Base-by-base conservation (phyloP, 1,140 invertebrate genomes). In the Ostrea denselamellosa region DNA sequence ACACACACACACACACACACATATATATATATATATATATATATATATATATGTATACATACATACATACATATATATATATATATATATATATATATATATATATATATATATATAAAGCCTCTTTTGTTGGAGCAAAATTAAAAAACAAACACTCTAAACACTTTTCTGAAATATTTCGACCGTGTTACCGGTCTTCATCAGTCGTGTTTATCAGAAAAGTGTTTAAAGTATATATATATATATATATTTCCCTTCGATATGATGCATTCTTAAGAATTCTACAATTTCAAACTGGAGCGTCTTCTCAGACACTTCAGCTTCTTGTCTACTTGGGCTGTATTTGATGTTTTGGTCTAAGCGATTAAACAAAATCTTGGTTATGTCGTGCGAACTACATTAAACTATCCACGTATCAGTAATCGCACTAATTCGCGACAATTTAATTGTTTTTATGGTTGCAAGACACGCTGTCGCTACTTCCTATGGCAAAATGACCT, bases 401-500 rank as follows among this genome's bases (percentile, higher is more conserved):
- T 77, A 77, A 77, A 77, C 25, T 77, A 77, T 77, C 28, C 34
- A 77, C 68, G 25, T 77, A 77, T 77, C 68, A 77, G 28, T 77
- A 34, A 77, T 77, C 68, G 14, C 68, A 77, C 68, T 77, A 77
- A 77, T 77, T 77, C 68, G 28, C 68, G 68, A 77, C 68, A 77
- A 77, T 77, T 77, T 77, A 28, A 77, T 77, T 25, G 68, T 77
- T 77, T 77, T 77, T 77, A 77, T 77, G 68, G 68, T 14, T 14
- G 28, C 17, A 2, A 25, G 28, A 14, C 22, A 77, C 68, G 22
- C 5, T 77, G 22, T 77, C 68, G 25, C 28, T 77, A 5, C 68
- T 77, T 77, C 68, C 68, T 34, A 25, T 77, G 68, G 68, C 68
- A 77, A 77, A 77, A 77, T 77, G 68, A 77, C 68, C 68, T 77